phyloP scores from a whole-genome alignment of 2,797 vertebrate genomes.

The Phrynocephalus guinanensis region DNA sequence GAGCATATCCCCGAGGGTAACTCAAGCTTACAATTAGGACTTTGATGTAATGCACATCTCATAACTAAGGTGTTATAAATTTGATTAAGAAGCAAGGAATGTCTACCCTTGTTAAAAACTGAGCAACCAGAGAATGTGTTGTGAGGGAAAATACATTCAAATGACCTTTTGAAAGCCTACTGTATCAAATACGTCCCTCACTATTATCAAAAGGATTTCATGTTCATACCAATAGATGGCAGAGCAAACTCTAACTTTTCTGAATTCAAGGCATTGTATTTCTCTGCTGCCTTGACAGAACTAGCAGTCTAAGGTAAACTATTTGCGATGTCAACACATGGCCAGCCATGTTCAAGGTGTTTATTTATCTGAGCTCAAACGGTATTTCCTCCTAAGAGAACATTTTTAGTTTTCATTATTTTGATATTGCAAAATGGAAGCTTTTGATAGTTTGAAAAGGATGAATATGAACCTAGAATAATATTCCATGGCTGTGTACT shows the following conservation, averaged over 20 bases:
- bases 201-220: constrained; percentile 42
- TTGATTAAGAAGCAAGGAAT: not conserved
- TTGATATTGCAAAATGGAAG: not conserved
- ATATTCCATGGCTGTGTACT: not conserved
- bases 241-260: constrained; percentile 61
- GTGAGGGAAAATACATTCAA: not conserved
- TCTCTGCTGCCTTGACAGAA: constrained; percentile 7
- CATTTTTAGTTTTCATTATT: constrained; percentile 22
- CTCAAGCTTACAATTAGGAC: not conserved
- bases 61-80: not conserved
- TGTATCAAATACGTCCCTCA: constrained; percentile 32
- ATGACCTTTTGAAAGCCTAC: not conserved
- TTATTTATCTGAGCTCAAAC: not conserved
- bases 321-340: not conserved
- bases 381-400: not conserved
- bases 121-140: not conserved
- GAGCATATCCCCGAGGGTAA: not conserved
- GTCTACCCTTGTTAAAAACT: not conserved
- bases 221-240: constrained; percentile 77
- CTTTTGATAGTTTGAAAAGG: not conserved
- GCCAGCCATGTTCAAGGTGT: not conserved
- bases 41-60: not conserved
- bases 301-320: not conserved
- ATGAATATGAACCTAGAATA: not conserved
- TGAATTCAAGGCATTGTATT: not conserved